Base-by-base conservation (phyloP, 2,888 invertebrate genomes). In the Pyrochroa serraticornis region DNA sequence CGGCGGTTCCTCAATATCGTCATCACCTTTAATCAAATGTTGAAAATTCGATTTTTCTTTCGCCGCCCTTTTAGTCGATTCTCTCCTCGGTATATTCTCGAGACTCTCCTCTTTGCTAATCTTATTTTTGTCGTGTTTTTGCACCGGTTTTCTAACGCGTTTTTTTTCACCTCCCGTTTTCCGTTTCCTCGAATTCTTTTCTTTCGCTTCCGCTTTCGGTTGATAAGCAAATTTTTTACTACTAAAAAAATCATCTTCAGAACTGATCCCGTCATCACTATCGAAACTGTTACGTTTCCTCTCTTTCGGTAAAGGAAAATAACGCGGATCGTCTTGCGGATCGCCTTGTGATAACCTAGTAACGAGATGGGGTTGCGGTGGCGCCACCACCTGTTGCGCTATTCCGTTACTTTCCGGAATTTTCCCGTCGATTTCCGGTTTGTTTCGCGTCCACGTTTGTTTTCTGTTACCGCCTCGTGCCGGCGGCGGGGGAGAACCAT, bases 401-500 rank as follows among this genome's bases (percentile, higher is more conserved):
- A 83, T 79, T 12, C 73, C 72, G 37, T 74, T 75, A 12, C 62
- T 68, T 69, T 81, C 82, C 62, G 81, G 77, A 60, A 79, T 81
- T 44, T 42, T 41, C 7, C 67, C 69, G n/a, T 64, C 63, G 33
- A 10, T 35, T 39, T 46, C 35, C 12, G 31, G 36, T 47, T 51
- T 38, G 41, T 14, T 8, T 72, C 85, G 82, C 58, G 84, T 84
- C 87, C 88, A 89, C 1, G 86, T 83, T 75, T 88, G 89, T 69
- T 88, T 83, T 62, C 87, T 85, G 63, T 85, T 85, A 64, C 22
- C 22, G 22, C 87, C 82, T 71, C 85, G 82, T 66, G 86, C 84
- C 65, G 85, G 84, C 59, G 91, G 90, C 49, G 92, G 91, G 13
- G 92, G 91, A 63, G 92, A 91, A 41, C 88, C 87, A 68, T 92